These are phyloP conservation scores for Globodera ellingtonae DNA, from an alignment of 1,140 invertebrate genomes.

Conservation along the genomic window DNA sequence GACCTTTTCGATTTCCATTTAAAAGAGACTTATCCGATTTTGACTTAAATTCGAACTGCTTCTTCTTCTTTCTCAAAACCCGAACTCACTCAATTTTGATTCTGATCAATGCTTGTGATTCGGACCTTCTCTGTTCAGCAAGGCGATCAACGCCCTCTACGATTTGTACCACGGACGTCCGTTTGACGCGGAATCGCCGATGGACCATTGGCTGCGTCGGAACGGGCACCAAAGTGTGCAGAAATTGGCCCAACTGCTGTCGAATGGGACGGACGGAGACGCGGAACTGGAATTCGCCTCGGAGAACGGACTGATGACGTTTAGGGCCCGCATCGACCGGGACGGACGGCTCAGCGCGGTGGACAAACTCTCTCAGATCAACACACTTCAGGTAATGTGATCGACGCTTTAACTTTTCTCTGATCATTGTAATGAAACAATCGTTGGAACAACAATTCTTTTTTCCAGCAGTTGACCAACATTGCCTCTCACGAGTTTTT, in stretches of 20 bases:
- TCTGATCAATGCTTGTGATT: too few species aligned
- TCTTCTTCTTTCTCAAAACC: too few species aligned
- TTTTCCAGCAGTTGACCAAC: constrained; percentile 83
- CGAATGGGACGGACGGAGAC: background rate
- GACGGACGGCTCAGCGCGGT: constrained; percentile 83
- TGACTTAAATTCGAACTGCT: too few species aligned
- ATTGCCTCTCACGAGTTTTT: constrained; percentile 90
- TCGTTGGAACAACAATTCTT: too few species aligned
- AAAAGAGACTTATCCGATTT: too few species aligned
- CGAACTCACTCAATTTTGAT: too few species aligned
- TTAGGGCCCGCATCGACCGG: constrained; percentile 89
- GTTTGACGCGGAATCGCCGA: constrained; percentile 80
- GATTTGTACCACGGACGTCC: constrained; percentile 77
- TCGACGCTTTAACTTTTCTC: too few species aligned
- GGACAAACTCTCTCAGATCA: constrained; percentile 91
- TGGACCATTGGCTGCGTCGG: constrained; percentile 86
- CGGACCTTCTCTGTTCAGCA: constrained; percentile 64
- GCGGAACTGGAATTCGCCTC: constrained; percentile 50
- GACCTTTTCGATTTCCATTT: too few species aligned
- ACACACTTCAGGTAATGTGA: constrained; percentile 72
- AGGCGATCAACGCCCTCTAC: constrained; percentile 91
- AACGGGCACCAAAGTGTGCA: constrained; percentile 80
- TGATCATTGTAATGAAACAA: too few species aligned
- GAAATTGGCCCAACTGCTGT: constrained; percentile 75
- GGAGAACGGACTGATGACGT: constrained; percentile 70